phyloP scores from a whole-genome alignment of 2,113 vertebrate species.

The Antigone vipio region DNA sequence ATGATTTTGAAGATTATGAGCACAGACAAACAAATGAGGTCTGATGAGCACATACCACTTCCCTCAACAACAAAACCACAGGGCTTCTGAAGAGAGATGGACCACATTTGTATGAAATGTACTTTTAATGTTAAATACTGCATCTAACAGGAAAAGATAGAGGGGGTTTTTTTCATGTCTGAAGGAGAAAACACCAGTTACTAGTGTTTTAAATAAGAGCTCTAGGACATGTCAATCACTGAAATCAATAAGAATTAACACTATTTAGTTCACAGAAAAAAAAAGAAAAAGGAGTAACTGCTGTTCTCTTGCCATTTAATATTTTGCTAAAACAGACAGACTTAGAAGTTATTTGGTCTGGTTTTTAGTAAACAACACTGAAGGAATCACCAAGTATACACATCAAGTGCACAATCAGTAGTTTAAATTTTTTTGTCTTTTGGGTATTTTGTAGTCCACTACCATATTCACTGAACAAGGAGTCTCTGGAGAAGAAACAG shows the following conservation, averaged over 20 bases:
- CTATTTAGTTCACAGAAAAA: neutral
- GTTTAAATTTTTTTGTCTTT: slow-evolving; percentile 5
- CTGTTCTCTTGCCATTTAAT: slow-evolving; percentile 15
- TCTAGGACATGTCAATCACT: neutral
- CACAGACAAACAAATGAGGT: neutral
- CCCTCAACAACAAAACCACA: neutral
- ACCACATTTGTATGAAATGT: neutral
- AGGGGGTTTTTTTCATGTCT: neutral
- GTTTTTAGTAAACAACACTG: neutral
- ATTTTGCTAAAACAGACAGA: slow-evolving; percentile 24
- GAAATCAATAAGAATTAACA: neutral
- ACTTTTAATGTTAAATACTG: neutral
- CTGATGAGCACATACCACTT: neutral
- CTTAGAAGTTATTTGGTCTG: neutral
- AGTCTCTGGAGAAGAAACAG: neutral
- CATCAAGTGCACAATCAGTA: neutral
- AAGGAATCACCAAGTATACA: neutral
- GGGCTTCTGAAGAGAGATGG: neutral
- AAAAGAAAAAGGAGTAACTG: neutral
- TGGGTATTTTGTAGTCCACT: neutral
- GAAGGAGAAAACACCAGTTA: neutral
- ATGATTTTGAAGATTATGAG: neutral
- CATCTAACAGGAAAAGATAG: neutral
- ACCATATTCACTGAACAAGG: neutral
- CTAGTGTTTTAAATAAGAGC: neutral